Base-by-base conservation (phyloP, 2,888 invertebrate species). In the Hirtodrosophila trivittata region DNA sequence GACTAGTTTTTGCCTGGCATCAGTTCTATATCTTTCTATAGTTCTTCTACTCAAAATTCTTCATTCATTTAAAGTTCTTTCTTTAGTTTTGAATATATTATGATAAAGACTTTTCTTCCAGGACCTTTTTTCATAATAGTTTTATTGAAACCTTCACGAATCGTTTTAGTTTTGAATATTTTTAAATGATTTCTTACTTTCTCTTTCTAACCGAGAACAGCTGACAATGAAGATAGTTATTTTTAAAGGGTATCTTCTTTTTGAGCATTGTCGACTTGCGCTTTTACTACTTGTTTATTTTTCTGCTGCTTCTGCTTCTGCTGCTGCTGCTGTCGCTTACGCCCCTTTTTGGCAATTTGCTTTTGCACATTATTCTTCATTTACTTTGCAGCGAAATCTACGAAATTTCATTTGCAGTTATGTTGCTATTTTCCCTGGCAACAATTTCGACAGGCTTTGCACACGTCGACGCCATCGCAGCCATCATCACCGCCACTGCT, bases 381-480 rank as follows among this genome's bases (percentile, higher is more conserved):
- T 85, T 85, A 75, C 67, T 85, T 83, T 82, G 85, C 78, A 75
- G 56, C 81, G 47, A 69, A 85, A 85, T 81, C 81, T 77, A 75
- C 73, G 77, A 80, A 86, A 86, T 80, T 82, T 82, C 81, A 82
- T 86, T 82, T 82, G 81, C 81, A 82, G 81, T 86, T 86, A 82
- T 82, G 84, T 72, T 81, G 80, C 68, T 68, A 82, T 82, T 84
- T 78, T 72, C 51, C 33, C 59, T 39, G 72, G 37, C 51, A 75
- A 62, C 57, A 58, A 66, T 57, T 67, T 54, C 26, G 38, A 56
- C 56, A 49, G 55, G 37, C 55, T 37, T 49, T 52, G 62, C 52
- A 68, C 68, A 68, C 28, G 28, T 28, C 28, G 28, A 7, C 28
- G 9, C n/a, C 28, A n/a, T 28, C 5, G 28, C n/a, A 3, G 25